phyloP scores from a whole-genome alignment of 2,888 invertebrate species.

The Gari tellinella region DNA sequence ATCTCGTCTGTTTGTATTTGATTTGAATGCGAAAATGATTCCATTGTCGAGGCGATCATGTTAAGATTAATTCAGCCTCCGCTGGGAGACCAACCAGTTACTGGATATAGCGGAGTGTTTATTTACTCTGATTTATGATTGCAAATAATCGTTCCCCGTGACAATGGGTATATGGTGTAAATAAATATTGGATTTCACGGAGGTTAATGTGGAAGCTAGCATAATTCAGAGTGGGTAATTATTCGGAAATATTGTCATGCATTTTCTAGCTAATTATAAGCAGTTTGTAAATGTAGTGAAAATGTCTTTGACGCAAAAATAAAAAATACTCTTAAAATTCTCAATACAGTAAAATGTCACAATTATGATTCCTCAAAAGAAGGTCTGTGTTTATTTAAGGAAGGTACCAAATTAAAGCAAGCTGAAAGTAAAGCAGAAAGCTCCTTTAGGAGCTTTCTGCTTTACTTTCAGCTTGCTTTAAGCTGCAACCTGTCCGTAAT shows the following conservation, averaged over 20 bases:
- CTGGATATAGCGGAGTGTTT: conserved; percentile 49
- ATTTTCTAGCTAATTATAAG: conserved; percentile 17
- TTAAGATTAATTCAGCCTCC: conserved; percentile 42
- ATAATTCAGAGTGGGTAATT: conserved; percentile 36
- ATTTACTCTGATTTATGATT: conserved; percentile 59
- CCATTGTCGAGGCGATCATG: conserved; percentile 44
- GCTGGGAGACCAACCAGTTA: conserved; percentile 27
- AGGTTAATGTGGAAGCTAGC: conserved; percentile 27
- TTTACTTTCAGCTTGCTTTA: no score
- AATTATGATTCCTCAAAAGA: no score
- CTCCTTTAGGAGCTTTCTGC: no score
- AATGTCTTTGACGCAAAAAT: neutral
- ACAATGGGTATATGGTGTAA: conserved; percentile 44
- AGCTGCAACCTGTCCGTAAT: no score
- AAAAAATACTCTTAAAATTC: no score
- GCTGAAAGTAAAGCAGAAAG: no score
- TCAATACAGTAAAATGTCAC: no score
- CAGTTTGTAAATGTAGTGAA: conserved; percentile 5
- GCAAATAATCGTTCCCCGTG: conserved; percentile 21
- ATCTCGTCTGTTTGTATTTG: conserved; percentile 46
- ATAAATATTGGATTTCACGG: conserved; percentile 51
- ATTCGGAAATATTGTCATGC: conserved; percentile 37
- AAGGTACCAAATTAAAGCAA: no score
- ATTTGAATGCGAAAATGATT: conserved; percentile 41
- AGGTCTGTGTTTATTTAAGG: no score